Evolutionary conservation across 2,888 invertebrate genomes (phyloP).

Genomic region (Pyrgus malvae): DNA sequence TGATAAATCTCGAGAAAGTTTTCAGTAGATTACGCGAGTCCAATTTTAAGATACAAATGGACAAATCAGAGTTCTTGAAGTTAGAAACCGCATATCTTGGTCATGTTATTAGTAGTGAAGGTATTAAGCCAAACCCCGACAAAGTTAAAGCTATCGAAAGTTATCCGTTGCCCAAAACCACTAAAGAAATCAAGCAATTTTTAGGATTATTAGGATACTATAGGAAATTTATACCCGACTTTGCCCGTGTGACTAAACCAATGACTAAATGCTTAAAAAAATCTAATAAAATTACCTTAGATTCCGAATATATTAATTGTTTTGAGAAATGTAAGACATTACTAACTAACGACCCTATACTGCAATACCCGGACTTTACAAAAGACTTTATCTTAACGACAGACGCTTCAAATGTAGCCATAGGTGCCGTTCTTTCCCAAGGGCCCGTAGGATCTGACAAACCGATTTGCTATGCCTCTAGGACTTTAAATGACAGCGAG

Average conservation of each 20-base stretch:
- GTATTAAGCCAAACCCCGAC: constrained; percentile 32
- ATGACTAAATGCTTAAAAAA: constrained; percentile 26
- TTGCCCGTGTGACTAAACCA: constrained; percentile 29
- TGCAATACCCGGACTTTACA: constrained; percentile 36
- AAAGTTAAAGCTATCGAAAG: constrained; percentile 36
- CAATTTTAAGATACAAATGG: constrained; percentile 40
- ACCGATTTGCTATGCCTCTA: constrained; percentile 33
- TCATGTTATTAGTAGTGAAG: constrained; percentile 25
- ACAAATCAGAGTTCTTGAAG: constrained; percentile 40
- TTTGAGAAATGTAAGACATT: constrained; percentile 32
- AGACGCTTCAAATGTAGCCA: constrained; percentile 35
- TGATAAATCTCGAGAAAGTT: constrained; percentile 35
- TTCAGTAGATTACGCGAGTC: constrained; percentile 35
- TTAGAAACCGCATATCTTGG: constrained; percentile 35
- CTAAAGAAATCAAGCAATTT: constrained; percentile 26
- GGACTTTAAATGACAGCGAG: constrained; percentile 39
- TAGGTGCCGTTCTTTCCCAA: constrained; percentile 37
- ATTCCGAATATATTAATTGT: constrained; percentile 8
- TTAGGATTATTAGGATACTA: constrained; percentile 27
- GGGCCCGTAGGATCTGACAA: constrained; percentile 33
- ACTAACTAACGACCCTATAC: constrained; percentile 40
- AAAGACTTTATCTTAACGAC: constrained; percentile 33
- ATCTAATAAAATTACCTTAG: constrained; percentile 15
- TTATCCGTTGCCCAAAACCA: constrained; percentile 12
- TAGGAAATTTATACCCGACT: constrained; percentile 29